A percentile compares a stretch with the other conserved stretches of the same genome.
Evolutionary conservation across 2,888 invertebrate genomes (phyloP).

Genomic region (Drosophila formosana): DNA sequence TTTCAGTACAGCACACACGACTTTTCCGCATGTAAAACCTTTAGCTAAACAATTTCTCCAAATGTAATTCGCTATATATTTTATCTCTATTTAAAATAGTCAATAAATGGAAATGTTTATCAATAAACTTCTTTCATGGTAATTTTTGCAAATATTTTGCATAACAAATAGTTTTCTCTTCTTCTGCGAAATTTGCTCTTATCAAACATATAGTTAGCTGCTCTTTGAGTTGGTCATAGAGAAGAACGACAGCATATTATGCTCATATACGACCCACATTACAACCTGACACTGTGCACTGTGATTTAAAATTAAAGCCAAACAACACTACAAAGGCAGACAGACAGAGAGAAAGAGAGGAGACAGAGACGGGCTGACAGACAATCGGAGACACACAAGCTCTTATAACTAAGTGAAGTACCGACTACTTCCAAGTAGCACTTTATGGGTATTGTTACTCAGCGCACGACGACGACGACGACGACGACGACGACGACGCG

Average conservation of each 20-base stretch:
- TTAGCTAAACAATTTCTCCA: too few species aligned
- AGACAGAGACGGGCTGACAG: conserved; percentile 2
- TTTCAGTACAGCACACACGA: too few species aligned
- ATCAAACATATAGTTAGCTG: not conserved
- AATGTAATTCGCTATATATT: too few species aligned
- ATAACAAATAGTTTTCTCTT: not conserved
- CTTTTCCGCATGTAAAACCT: too few species aligned
- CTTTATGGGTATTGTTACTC: conserved; percentile 50
- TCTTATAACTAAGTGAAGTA: conserved; percentile 36
- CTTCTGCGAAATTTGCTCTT: not conserved
- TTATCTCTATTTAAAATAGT: too few species aligned
- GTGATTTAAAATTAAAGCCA: conserved; percentile 37
- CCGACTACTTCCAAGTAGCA: conserved; percentile 48
- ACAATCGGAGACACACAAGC: conserved; percentile 7
- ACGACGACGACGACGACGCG: conserved; percentile 3
- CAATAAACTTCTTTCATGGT: not conserved
- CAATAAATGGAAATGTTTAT: not conserved
- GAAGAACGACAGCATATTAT: conserved; percentile 16
- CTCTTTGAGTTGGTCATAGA: conserved; percentile 1
- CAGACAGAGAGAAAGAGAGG: not conserved
- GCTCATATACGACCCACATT: conserved; percentile 43
- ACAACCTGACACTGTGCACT: conserved; percentile 23
- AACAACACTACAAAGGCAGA: conserved; percentile 14
- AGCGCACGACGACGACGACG: conserved; percentile 12
- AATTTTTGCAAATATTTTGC: not conserved